A percentile compares a stretch with the other conserved stretches of the same genome.
Conservation (phyloP, 2,113 vertebrate species). For the Leiothrix lutea region DNA sequence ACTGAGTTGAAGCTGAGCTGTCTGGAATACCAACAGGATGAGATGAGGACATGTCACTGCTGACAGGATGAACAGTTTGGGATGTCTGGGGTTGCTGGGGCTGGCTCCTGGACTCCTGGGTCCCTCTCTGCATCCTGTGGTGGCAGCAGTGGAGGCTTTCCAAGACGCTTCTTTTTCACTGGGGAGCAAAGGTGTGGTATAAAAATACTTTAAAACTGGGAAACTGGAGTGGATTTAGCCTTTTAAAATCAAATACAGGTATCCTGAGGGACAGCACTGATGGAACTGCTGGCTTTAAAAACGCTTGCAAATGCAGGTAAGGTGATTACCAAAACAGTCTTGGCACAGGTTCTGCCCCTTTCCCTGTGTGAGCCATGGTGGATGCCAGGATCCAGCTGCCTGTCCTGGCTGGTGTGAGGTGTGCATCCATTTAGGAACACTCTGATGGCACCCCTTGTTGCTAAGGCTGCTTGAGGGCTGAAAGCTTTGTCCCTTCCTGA, state of each 20-base stretch:
- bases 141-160: background rate
- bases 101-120: background rate
- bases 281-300: background rate
- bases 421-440: background rate
- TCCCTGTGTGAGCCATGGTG: background rate
- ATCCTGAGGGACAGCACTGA: background rate
- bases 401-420: accelerated
- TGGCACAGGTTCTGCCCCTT: background rate
- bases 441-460: accelerated
- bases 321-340: background rate
- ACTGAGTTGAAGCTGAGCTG: background rate
- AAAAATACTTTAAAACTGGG: background rate
- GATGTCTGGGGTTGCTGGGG: background rate
- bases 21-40: background rate
- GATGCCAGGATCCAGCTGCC: background rate
- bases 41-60: background rate
- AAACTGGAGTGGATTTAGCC: background rate
- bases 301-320: background rate
- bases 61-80: accelerated
- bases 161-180: background rate
- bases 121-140: background rate
- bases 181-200: background rate
- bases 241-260: background rate
- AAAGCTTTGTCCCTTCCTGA: background rate
- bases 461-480: background rate